Percentiles rank a stretch among this genome's conserved stretches.
These are phyloP conservation scores for Drosophila truncata DNA, from an alignment of 1,140 invertebrate genomes.

Conservation along the genomic window DNA sequence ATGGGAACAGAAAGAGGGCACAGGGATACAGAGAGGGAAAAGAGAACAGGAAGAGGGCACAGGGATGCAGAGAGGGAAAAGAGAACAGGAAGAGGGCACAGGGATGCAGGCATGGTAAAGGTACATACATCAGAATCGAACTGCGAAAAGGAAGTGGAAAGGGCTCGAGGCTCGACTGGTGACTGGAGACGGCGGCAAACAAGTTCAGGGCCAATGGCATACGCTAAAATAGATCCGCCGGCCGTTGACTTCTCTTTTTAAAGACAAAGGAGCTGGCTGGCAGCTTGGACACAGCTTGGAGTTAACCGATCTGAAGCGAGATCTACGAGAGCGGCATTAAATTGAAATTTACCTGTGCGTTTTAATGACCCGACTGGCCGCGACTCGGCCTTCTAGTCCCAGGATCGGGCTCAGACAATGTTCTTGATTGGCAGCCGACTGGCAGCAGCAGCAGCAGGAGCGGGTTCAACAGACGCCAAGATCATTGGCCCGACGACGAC, in stretches of 20 bases:
- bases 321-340: constrained; percentile 49
- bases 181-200: constrained; percentile 30
- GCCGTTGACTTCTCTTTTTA: constrained; percentile 44
- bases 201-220: constrained; percentile 69
- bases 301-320: constrained; percentile 13
- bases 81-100: not conserved
- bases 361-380: constrained; percentile 62
- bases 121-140: not conserved
- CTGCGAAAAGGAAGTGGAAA: constrained; percentile 5
- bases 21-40: too few relatives aligned
- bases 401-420: constrained; percentile 5
- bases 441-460: constrained; percentile 8
- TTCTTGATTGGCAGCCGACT: constrained; percentile 42
- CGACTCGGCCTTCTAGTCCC: constrained; percentile 15
- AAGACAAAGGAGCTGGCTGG: constrained; percentile 61
- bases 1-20: not conserved
- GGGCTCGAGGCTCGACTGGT: constrained; percentile 5
- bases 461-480: constrained; percentile 42
- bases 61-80: too few relatives aligned
- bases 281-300: not conserved
- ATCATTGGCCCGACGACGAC: constrained; percentile 47
- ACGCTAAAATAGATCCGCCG: constrained; percentile 59
- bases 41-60: not conserved
- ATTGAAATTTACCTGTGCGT: constrained; percentile 52
- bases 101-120: not conserved